phyloP scores from a whole-genome alignment of 1,140 invertebrate genomes.

The Palaemon carinicauda region DNA sequence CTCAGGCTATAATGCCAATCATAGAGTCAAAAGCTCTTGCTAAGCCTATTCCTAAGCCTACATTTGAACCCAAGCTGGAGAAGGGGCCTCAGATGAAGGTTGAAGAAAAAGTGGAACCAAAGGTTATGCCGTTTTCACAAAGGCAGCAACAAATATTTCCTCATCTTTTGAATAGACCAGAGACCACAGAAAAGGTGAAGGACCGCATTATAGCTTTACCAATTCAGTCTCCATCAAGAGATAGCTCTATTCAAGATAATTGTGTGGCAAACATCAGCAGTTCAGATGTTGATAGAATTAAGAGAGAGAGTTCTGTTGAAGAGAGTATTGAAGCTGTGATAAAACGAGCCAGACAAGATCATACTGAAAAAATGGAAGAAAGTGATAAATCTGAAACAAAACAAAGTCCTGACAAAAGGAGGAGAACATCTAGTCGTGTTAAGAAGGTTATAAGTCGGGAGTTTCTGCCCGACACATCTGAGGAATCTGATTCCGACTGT shows the following conservation, averaged over 20 bases:
- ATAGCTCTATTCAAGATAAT: background rate
- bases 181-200: conserved; percentile 24
- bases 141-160: conserved; percentile 59
- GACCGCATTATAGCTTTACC: conserved; percentile 14
- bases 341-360: conserved; percentile 49
- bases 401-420: conserved; percentile 36
- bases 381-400: background rate
- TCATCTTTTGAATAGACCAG: conserved; percentile 53
- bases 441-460: conserved; percentile 50
- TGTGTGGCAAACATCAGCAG: conserved; percentile 1
- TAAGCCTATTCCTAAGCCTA: conserved; percentile 47
- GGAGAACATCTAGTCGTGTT: conserved; percentile 20
- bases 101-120: conserved; percentile 51
- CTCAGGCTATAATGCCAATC: conserved; percentile 52
- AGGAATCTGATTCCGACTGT: conserved; percentile 45
- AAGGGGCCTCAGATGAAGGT: conserved; percentile 24
- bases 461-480: conserved; percentile 36
- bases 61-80: conserved; percentile 33
- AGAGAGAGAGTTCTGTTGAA: conserved; percentile 48
- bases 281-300: conserved; percentile 33
- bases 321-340: conserved; percentile 58
- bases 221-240: conserved; percentile 22
- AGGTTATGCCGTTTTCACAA: conserved; percentile 54
- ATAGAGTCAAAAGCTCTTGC: conserved; percentile 55
- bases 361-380: background rate